These are phyloP conservation scores for Etheostoma perlongum DNA, from an alignment of 2,797 vertebrate genomes.

Conservation along the genomic window DNA sequence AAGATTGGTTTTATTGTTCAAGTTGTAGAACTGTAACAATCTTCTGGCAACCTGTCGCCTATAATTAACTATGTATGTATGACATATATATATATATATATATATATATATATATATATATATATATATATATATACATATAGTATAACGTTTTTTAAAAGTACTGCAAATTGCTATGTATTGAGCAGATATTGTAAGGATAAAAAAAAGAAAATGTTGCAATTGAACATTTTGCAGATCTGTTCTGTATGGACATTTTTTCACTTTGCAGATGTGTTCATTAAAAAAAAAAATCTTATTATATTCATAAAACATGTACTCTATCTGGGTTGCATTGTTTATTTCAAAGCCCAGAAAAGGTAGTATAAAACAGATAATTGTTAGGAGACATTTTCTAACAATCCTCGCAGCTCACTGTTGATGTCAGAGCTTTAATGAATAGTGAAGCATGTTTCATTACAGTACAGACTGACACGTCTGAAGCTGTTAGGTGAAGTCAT, in stretches of 20 bases:
- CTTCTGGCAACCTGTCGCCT: not conserved
- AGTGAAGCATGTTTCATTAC: constrained; percentile 17
- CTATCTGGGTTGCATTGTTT: not conserved
- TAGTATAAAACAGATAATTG: not conserved
- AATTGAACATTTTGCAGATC: not conserved
- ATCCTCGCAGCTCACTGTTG: not conserved
- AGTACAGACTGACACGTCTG: constrained; percentile 22
- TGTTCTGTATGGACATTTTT: not conserved
- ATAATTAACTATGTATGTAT: too few species aligned
- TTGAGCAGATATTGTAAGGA: not conserved
- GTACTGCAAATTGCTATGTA: too few species aligned
- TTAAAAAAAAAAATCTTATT: not conserved
- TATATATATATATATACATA: too few species aligned
- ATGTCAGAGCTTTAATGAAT: constrained; percentile 24
- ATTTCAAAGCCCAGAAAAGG: not conserved
- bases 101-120: too few species aligned
- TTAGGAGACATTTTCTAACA: not conserved
- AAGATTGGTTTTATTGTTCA: too few species aligned
- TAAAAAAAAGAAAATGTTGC: too few species aligned
- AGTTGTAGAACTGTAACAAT: not conserved
- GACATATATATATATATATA: too few species aligned
- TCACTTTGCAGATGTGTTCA: not conserved
- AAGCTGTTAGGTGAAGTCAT: constrained; percentile 10
- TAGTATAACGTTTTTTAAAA: too few species aligned
- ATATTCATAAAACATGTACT: not conserved